Evolutionary conservation across 2,113 vertebrate species (phyloP).

Genomic region (Gallinago undulata): DNA sequence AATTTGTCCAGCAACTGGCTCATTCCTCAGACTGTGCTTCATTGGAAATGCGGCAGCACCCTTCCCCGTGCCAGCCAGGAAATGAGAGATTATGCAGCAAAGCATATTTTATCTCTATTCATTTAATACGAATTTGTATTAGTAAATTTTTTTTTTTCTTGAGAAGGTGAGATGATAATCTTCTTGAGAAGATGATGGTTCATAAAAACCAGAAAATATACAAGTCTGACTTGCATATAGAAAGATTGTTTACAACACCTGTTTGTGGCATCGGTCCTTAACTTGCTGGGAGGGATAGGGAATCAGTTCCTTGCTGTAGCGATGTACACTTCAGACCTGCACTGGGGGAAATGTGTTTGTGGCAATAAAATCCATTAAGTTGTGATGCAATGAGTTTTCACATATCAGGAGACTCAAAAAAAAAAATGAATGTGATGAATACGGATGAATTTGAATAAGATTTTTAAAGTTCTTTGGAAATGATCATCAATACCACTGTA

Average conservation of each 20-base stretch:
- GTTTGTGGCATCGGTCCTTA: not conserved
- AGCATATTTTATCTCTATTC: too few relatives aligned
- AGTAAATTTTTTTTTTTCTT: not conserved
- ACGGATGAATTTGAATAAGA: not conserved
- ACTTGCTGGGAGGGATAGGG: not conserved
- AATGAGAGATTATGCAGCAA: not conserved
- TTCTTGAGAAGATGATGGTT: not conserved
- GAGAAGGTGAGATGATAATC: not conserved
- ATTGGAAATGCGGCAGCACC: not conserved
- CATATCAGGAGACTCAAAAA: not conserved
- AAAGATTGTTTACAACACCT: not conserved
- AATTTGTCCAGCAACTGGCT: not conserved
- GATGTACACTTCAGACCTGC: not conserved
- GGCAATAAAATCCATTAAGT: not conserved
- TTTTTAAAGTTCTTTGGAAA: not conserved
- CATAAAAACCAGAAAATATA: accelerated
- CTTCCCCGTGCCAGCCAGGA: not conserved
- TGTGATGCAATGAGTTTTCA: not conserved
- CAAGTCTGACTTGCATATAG: accelerated
- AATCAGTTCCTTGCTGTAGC: not conserved
- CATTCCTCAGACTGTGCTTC: accelerated
- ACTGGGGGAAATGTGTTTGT: not conserved
- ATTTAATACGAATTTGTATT: not conserved
- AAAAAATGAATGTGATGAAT: not conserved
- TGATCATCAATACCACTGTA: not conserved